Conservation (phyloP, 2,888 invertebrate species). For the Heteromurus nitidus region DNA sequence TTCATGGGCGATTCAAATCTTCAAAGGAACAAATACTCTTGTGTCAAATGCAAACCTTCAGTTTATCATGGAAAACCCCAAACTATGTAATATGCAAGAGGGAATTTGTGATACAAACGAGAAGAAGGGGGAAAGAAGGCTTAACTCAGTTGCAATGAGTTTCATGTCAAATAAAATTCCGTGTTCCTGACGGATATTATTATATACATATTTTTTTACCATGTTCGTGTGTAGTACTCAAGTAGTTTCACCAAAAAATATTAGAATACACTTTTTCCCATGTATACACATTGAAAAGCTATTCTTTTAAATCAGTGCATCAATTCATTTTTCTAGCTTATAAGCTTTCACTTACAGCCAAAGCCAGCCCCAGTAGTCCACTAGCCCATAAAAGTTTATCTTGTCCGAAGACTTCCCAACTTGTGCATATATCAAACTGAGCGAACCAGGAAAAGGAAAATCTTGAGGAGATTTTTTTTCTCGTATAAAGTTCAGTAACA, state of each 20-base stretch:
- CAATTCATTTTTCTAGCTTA: not conserved
- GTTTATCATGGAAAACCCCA: conserved; percentile 8
- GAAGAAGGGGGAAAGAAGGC: not conserved
- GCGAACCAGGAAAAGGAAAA: too few species aligned
- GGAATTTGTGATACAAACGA: not conserved
- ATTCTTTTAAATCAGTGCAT: not conserved
- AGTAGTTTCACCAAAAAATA: not conserved
- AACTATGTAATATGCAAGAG: not conserved
- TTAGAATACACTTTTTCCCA: not conserved
- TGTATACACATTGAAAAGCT: not conserved
- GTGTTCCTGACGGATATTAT: conserved; percentile 37
- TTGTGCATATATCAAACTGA: too few species aligned
- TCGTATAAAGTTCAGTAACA: too few species aligned
- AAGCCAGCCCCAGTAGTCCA: conserved; percentile 13
- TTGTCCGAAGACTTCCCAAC: too few species aligned
- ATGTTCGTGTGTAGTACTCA: too few species aligned
- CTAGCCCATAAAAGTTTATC: conserved; percentile 29
- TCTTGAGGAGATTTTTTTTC: too few species aligned
- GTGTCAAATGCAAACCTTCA: conserved; percentile 28
- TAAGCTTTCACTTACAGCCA: conserved; percentile 13
- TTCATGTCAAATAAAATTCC: conserved; percentile 36
- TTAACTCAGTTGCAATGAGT: conserved; percentile 25
- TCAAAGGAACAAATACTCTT: conserved; percentile 38
- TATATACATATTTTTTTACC: too few species aligned
- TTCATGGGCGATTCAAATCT: conserved; percentile 44